Base-by-base conservation (phyloP, 2,888 invertebrate genomes). In the Pogonocherus hispidulus region DNA sequence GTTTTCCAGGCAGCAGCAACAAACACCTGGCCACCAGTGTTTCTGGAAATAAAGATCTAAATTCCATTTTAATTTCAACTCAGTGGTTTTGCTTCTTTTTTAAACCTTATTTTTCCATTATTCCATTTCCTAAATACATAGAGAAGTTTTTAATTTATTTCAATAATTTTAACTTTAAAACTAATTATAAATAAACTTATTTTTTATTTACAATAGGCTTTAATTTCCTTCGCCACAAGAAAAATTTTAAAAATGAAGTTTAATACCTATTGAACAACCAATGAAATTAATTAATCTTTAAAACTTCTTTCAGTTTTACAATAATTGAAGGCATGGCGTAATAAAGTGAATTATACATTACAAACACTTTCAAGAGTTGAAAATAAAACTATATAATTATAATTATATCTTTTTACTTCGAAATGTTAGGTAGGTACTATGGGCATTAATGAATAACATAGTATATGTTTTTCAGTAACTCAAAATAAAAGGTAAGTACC, bases 31-130 rank as follows among this genome's bases (percentile, higher is more conserved):
- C 73, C 79, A 70, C 71, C 78, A 75, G 62, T 27, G 27, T 51
- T 76, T 79, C 79, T 80, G 84, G 83, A 83, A 84, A 83, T 83
- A 84, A 84, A 83, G 81, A 83, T 81, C 82, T 79, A 80, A 82
- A 73, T 83, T 83, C 82, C 82, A 80, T 80, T 81, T 81, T 80
- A 80, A 79, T 78, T 78, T 79, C 76, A 74, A 76, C 71, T 79
- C 79, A 79, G 81, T 82, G 81, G 81, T 83, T 84, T 78, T 76
- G 71, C 57, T 76, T 76, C 67, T 73, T 71, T 68, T 60, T 67
- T 63, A 71, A 66, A 69, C 72, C 68, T 70, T 64, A 66, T 56
- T 69, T 41, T 67, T 71, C 71, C 73, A 68, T 60, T 57, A 54
- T 70, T 72, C 74, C 71, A 70, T 51, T 72, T 69, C 65, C 71